Base-by-base conservation (phyloP, 1,140 invertebrate genomes). In the Ctenoplectra terminalis region DNA sequence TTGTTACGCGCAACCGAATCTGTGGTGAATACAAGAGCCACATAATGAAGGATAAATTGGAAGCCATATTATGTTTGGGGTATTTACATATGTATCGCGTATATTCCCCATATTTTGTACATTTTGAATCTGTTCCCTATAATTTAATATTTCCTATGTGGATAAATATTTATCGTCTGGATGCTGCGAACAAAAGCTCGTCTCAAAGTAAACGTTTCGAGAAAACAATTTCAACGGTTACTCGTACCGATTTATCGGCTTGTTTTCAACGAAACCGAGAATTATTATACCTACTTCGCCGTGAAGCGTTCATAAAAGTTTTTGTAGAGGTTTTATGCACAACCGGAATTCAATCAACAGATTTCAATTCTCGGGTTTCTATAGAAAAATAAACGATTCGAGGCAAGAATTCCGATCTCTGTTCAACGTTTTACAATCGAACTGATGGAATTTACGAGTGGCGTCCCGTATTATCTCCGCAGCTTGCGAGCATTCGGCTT, bases 391-490 rank as follows among this genome's bases (percentile, higher is more conserved):
- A 43, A 15, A 58, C 9, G 37, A 6, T 11, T 1, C 13, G 26
- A 13, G 7, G 17, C 8, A 20, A 58, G 11, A 31, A 26, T 46
- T 1, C 29, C 15, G 43, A 23, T 26, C 50, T 13, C 20, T 50
- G 37, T 52, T 20, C 37, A 67, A 46, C 48, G n/a, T 48, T 67
- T 31, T 9, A 70, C 64, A 67, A 71, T 80, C 81, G 40, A 46
- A 4, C 15, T 43, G 64, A 84, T 77, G 52, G 37, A 74, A 70
- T 52, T 75, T 50, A 75, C 72, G 50, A 43, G 52, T 54, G 37
- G 29, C 70, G 40, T 63, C 40, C 20, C 29, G 37, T 8, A 72
- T 54, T 72, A 69, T 79, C n/a, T 83, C 2, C 4, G 34, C 34
- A 43, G 61, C 67, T 67, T 46, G 52, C 17, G 29, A 72, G 52